phyloP scores from a whole-genome alignment of 2,113 vertebrate species.

The Percopsis transmontana region DNA sequence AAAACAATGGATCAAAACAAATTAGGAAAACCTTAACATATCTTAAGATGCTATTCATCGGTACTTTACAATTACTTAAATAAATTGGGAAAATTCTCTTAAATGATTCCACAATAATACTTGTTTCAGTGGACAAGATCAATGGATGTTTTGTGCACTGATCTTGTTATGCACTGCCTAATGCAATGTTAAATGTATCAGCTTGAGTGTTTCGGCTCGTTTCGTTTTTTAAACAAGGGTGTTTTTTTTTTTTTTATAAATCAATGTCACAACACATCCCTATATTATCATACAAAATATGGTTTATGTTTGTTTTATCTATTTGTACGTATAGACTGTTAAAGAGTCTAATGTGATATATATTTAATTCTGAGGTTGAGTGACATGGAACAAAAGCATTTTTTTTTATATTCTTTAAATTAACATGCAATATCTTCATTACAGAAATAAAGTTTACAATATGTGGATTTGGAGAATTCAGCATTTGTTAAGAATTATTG shows the following conservation, averaged over 20 bases:
- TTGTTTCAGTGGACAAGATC: no score
- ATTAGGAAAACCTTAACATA: no score
- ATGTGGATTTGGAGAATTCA: constrained; percentile 22
- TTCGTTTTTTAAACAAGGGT: background rate
- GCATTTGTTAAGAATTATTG: constrained; percentile 1
- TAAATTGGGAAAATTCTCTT: no score
- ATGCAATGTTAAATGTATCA: background rate
- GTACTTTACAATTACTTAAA: no score
- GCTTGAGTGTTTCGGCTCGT: background rate
- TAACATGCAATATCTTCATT: constrained; percentile 35
- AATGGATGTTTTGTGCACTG: background rate
- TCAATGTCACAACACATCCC: background rate
- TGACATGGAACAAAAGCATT: constrained; percentile 34
- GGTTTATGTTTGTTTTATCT: no score
- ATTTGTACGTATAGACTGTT: no score
- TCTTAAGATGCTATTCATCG: no score
- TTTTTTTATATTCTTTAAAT: constrained; percentile 59
- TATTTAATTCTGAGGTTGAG: constrained; percentile 11
- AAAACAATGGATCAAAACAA: no score
- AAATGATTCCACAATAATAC: no score
- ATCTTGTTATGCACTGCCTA: background rate
- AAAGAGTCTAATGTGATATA: constrained; percentile 21
- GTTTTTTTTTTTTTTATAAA: background rate
- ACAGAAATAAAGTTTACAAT: constrained; percentile 59
- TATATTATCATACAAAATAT: background rate